Conservation (phyloP, 2,797 vertebrate genomes). For the Acipenser transmontanus region DNA sequence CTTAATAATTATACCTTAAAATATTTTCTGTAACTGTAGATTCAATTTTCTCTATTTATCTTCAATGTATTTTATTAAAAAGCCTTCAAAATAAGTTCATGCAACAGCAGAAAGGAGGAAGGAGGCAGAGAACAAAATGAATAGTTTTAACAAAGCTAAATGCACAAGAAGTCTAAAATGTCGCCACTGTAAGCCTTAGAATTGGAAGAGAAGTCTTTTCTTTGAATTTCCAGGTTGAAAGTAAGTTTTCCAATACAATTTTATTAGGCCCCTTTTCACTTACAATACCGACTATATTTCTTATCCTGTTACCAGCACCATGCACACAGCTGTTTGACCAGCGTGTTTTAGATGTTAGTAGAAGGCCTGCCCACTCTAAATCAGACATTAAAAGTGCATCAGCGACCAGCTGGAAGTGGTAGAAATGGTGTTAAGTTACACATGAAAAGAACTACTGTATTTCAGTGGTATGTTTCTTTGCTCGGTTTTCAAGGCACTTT, state of each 20-base stretch:
- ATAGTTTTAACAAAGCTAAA: neutral
- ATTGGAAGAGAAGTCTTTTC: neutral
- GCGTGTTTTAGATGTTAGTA: slow-evolving; percentile 2
- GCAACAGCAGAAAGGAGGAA: too few species aligned
- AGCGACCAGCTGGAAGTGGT: slow-evolving; percentile 2
- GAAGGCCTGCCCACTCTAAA: slow-evolving; percentile 3
- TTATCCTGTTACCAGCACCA: neutral
- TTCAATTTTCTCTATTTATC: too few species aligned
- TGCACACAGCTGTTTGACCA: neutral
- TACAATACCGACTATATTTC: neutral
- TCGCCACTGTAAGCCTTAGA: neutral
- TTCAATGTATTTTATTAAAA: too few species aligned
- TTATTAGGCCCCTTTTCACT: neutral
- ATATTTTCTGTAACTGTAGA: too few species aligned
- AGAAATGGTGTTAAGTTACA: slow-evolving; percentile 5
- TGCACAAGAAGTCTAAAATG: neutral
- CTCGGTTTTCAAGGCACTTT: neutral
- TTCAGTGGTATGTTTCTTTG: slow-evolving; percentile 1
- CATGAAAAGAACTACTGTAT: slow-evolving; percentile 11
- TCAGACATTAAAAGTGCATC: slow-evolving; percentile 11
- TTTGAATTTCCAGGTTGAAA: neutral
- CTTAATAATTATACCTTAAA: too few species aligned
- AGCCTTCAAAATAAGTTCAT: too few species aligned
- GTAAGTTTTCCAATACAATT: neutral
- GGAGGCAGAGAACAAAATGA: too few species aligned